These are phyloP conservation scores for Oreochromis tanganicae DNA, from an alignment of 2,113 vertebrate species.

Conservation along the genomic window DNA sequence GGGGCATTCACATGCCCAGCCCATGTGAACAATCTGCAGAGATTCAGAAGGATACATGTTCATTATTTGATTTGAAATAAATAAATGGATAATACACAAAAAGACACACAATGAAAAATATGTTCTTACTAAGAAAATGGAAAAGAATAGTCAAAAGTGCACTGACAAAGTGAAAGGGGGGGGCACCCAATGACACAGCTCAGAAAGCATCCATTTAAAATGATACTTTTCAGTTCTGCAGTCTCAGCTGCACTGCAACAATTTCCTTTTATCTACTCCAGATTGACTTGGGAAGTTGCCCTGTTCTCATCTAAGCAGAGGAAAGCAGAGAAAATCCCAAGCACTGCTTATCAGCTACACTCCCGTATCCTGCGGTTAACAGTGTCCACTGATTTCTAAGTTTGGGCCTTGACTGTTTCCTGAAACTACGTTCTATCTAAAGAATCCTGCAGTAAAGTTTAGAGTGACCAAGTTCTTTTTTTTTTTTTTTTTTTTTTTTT, in stretches of 20 bases:
- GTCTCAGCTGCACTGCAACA: not conserved
- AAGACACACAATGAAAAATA: not conserved
- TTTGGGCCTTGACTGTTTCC: not conserved
- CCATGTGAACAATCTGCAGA: slow-evolving; percentile 87
- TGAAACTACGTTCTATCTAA: not conserved
- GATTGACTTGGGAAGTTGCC: not conserved
- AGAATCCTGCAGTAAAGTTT: not conserved
- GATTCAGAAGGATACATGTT: slow-evolving; percentile 10
- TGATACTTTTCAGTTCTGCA: not conserved
- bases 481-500: not conserved
- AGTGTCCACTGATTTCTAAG: not conserved
- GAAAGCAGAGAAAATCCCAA: not conserved
- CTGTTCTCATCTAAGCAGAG: not conserved
- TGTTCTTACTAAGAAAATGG: not conserved
- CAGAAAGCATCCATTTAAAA: not conserved
- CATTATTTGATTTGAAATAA: not conserved
- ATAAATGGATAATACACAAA: not conserved
- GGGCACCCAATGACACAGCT: not conserved
- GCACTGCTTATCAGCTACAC: not conserved
- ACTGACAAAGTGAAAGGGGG: not conserved
- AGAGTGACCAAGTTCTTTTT: not conserved
- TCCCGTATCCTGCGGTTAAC: not conserved
- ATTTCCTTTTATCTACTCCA: not conserved
- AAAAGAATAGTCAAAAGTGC: not conserved
- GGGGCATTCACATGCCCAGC: slow-evolving; percentile 84